Conservation (phyloP, 2,888 invertebrate genomes). For the Cheiracanthium punctorium region DNA sequence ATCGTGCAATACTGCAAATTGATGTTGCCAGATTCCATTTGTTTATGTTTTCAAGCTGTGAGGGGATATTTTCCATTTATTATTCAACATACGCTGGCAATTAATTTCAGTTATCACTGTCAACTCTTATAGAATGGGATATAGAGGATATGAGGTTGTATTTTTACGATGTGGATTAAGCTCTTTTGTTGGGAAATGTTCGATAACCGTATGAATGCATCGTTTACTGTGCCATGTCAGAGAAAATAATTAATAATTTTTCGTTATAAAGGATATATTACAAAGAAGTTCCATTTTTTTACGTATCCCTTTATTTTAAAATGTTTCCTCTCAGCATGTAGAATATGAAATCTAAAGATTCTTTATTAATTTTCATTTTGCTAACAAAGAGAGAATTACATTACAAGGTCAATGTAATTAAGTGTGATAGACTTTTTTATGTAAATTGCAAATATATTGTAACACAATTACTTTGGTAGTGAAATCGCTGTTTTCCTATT, state of each 20-base stretch:
- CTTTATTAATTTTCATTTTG: no score
- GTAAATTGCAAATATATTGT: no score
- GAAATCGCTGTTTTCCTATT: no score
- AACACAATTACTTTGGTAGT: no score
- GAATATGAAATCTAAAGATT: no score
- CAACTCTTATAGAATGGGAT: not conserved
- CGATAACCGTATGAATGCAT: not conserved
- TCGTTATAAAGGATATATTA: not conserved
- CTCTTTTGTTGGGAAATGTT: not conserved
- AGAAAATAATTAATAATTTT: not conserved
- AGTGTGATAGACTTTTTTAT: no score
- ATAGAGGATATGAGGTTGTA: not conserved
- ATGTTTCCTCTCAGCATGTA: no score
- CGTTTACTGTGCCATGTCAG: not conserved
- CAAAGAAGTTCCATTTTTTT: not conserved
- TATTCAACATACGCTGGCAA: not conserved
- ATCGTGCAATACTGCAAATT: not conserved
- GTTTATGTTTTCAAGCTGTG: not conserved
- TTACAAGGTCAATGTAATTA: no score
- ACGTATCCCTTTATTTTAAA: not conserved
- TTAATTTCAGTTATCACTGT: not conserved
- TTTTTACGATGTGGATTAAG: not conserved
- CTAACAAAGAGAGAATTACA: no score
- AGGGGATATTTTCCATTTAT: not conserved
- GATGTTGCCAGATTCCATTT: slow-evolving; percentile 7